Evolutionary conservation across 2,888 invertebrate genomes (phyloP).

Genomic region (Hylaea fasciaria): DNA sequence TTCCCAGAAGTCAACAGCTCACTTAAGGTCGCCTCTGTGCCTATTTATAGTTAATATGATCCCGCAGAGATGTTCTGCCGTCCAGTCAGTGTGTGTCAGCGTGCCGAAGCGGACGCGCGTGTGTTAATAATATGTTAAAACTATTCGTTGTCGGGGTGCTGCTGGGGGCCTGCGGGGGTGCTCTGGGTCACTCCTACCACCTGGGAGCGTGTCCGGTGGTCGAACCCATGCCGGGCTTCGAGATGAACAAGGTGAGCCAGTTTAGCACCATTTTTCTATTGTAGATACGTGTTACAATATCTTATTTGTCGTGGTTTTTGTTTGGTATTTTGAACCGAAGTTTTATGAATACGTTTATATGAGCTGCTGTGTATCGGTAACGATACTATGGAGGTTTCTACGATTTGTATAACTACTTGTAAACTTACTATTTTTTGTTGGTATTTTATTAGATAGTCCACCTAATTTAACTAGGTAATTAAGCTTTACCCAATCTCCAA

Average conservation of each 20-base stretch:
- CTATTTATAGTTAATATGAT: constrained; percentile 23
- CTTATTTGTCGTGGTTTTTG: background rate
- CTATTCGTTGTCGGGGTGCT: constrained; percentile 54
- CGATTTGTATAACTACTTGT: too few relatives aligned
- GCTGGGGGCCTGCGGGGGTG: constrained; percentile 63
- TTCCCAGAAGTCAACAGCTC: constrained; percentile 25
- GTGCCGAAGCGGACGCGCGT: constrained; percentile 26
- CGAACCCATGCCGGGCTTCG: constrained; percentile 89
- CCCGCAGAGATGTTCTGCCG: constrained; percentile 4
- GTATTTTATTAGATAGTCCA: too few relatives aligned
- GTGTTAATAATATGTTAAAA: constrained; percentile 52
- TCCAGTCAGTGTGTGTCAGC: constrained; percentile 24
- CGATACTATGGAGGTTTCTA: too few relatives aligned
- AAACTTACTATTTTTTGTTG: too few relatives aligned
- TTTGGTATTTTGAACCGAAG: background rate
- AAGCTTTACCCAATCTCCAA: too few relatives aligned
- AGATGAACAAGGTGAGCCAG: constrained; percentile 88
- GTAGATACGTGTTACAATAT: background rate
- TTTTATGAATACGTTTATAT: too few relatives aligned
- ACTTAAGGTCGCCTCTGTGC: constrained; percentile 27
- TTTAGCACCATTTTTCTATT: background rate
- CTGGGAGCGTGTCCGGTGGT: constrained; percentile 90
- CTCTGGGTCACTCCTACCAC: constrained; percentile 87
- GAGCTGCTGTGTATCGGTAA: too few relatives aligned
- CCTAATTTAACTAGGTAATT: too few relatives aligned